Evolutionary conservation across 1,140 invertebrate species (phyloP), one percentile per base, ranked within the genome.

Genomic region (Rhopalosiphum maidis): DNA sequence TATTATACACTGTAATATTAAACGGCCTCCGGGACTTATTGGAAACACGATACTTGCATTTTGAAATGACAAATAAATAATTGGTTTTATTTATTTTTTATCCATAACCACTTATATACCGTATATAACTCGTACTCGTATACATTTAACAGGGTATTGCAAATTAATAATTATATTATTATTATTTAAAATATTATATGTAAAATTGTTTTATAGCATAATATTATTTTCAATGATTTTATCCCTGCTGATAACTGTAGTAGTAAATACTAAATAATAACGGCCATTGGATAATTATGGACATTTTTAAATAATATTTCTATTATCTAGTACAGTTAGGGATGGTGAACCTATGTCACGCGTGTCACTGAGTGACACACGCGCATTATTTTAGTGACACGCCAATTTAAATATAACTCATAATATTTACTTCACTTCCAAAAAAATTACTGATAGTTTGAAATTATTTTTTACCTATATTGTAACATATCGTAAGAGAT

Each of bases 1-100:
- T 54, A 54, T 54, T 55, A 89, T 89, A 89, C 87, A 25, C n/a
- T 54, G 87, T 89, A 88, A 88, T 55, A 89, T 89, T 37, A 55
- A 89, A 89, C 46, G 87, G n/a, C 48, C 48, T 54, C 8, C 21
- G 48, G 48, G 48, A 89, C 87, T 89, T 89, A 89, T 89, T 89
- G 51, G 87, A 89, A 89, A 89, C 87, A 23, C 8, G 87, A 89
- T 89, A 55, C 87, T 54, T 5, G 87, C 23, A 54, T 54, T 37
- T 89, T 89, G 48, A 54, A 54, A 89, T 35, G 48, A 48, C 86
- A 88, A 88, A 51, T 88, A 48, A 88, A 88, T 51, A 54, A 55
- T 37, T 89, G 48, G 22, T 41, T 54, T 55, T 37, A 89, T 55
- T 89, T 89, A 55, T 89, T 89, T 89, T 87, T 48, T 9, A 48